These are phyloP conservation scores for Boloria selene DNA, from an alignment of 2,888 invertebrate species.

Conservation along the genomic window DNA sequence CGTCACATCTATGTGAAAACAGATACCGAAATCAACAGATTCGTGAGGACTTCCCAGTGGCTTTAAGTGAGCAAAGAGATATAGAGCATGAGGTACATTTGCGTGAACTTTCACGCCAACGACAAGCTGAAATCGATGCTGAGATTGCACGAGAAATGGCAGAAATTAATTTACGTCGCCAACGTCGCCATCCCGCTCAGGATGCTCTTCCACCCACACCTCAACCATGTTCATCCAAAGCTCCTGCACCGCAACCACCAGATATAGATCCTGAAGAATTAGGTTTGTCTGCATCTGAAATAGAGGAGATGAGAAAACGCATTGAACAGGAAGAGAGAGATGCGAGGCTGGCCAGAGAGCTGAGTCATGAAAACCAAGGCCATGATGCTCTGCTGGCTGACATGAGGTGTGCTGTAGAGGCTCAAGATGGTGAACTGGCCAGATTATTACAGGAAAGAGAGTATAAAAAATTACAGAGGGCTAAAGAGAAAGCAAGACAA, in stretches of 20 bases:
- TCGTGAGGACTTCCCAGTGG: conserved; percentile 76
- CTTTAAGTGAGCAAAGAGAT: conserved; percentile 69
- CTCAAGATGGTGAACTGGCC: conserved; percentile 75
- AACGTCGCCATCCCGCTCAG: conserved; percentile 57
- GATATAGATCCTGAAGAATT: conserved; percentile 62
- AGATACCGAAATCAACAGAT: conserved; percentile 76
- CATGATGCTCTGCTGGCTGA: conserved; percentile 69
- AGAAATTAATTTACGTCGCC: conserved; percentile 72
- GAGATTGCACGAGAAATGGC: conserved; percentile 77
- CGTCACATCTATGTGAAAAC: conserved; percentile 75
- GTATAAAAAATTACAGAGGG: conserved; percentile 74
- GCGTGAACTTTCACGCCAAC: conserved; percentile 63
- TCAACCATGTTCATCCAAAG: conserved; percentile 65
- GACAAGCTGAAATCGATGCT: conserved; percentile 74
- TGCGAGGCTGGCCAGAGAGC: conserved; percentile 66
- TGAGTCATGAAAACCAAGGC: conserved; percentile 66
- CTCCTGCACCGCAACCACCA: conserved; percentile 45
- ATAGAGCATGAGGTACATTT: conserved; percentile 68
- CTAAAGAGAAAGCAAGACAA: conserved; percentile 75
- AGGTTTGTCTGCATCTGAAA: conserved; percentile 65
- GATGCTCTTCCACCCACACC: conserved; percentile 54
- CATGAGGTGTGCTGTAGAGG: conserved; percentile 76
- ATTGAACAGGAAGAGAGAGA: conserved; percentile 75
- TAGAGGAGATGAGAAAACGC: conserved; percentile 68
- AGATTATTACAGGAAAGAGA: conserved; percentile 72